These are phyloP conservation scores for Pterocles burchelli DNA, from an alignment of 2,113 vertebrate species.

Conservation along the genomic window DNA sequence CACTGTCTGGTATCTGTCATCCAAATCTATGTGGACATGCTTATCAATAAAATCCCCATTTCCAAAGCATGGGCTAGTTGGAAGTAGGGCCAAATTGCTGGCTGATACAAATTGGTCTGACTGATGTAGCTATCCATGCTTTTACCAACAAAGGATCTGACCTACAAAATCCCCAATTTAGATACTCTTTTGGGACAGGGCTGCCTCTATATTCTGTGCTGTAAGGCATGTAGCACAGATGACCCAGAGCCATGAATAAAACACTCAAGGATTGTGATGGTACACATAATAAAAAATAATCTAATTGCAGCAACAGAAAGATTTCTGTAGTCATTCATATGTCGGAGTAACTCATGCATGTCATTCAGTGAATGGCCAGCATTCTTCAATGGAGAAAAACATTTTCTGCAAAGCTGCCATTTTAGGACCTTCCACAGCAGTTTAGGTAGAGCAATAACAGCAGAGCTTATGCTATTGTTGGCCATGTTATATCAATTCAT, in stretches of 20 bases:
- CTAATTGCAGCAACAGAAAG: conserved; percentile 14
- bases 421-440: neutral
- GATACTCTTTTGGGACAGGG: neutral
- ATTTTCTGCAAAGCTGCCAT: neutral
- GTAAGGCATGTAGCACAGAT: neutral
- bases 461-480: conserved; percentile 53
- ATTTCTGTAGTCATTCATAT: neutral
- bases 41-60: conserved; percentile 29
- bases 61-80: conserved; percentile 32
- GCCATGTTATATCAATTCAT: conserved; percentile 40
- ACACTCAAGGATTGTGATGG: conserved; percentile 63
- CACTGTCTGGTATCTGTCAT: conserved; percentile 49
- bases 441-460: conserved; percentile 25
- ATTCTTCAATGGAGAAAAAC: neutral
- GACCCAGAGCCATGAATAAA: conserved; percentile 43
- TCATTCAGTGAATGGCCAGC: neutral
- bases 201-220: neutral
- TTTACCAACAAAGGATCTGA: conserved; percentile 26
- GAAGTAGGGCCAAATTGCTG: conserved; percentile 2
- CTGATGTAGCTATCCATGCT: conserved; percentile 44
- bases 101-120: conserved; percentile 29
- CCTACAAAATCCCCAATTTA: conserved; percentile 34
- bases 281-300: conserved; percentile 53
- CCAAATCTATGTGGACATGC: conserved; percentile 30
- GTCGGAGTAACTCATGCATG: neutral